phyloP scores from a whole-genome alignment of 2,797 vertebrate species.

The Staurois parvus region DNA sequence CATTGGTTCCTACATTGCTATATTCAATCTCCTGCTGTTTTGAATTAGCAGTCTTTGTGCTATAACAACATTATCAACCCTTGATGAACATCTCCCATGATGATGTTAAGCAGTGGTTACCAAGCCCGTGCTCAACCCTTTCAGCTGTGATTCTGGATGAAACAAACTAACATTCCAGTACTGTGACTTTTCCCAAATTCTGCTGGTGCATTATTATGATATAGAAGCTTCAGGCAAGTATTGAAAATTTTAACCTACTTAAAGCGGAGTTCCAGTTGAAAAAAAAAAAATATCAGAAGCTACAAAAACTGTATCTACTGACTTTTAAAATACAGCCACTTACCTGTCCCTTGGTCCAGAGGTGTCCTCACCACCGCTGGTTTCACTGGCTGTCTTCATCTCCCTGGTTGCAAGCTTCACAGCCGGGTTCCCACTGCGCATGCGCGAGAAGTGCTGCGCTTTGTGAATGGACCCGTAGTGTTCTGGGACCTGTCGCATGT shows the following conservation, averaged over 20 bases:
- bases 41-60: slow-evolving; percentile 7
- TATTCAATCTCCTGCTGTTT: neutral
- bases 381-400: too few species aligned
- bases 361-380: too few species aligned
- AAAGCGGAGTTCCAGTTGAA: too few species aligned
- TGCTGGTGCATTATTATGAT: neutral
- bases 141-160: neutral
- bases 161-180: slow-evolving; percentile 1
- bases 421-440: too few species aligned
- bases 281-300: too few species aligned
- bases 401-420: too few species aligned
- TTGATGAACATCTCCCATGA: slow-evolving; percentile 5
- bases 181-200: slow-evolving; percentile 14
- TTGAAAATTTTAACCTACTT: slow-evolving; percentile 12
- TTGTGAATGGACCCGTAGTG: too few species aligned
- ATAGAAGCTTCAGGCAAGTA: neutral
- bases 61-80: slow-evolving; percentile 24
- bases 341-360: too few species aligned
- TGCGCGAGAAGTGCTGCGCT: too few species aligned
- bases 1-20: slow-evolving; percentile 26
- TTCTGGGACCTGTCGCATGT: too few species aligned
- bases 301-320: too few species aligned
- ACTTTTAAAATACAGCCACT: too few species aligned
- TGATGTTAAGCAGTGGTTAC: slow-evolving; percentile 2
- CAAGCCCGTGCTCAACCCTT: neutral